phyloP scores from a whole-genome alignment of 2,113 vertebrate species.

The Blennius ocellaris region DNA sequence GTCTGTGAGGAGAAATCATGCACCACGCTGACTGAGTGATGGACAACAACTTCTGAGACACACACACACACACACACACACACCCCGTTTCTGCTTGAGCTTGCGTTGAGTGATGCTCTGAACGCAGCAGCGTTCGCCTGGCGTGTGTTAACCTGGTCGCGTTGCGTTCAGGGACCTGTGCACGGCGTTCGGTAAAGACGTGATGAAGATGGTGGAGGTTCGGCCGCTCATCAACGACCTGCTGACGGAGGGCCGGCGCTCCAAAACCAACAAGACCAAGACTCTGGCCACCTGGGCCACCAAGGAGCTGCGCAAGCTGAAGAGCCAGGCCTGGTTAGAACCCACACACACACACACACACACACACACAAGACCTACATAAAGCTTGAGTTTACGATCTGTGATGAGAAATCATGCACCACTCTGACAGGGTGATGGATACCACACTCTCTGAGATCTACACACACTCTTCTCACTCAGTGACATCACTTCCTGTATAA shows the following conservation, averaged over 20 bases:
- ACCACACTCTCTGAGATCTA: no score
- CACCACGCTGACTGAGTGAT: conserved; percentile 54
- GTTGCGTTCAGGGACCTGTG: conserved; percentile 89
- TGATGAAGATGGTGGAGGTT: conserved; percentile 96
- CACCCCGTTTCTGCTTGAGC: no score
- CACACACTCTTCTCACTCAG: background rate
- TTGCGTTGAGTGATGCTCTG: no score
- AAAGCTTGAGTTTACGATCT: no score
- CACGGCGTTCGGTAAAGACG: conserved; percentile 96
- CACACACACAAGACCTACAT: no score
- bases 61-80: no score
- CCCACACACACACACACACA: no score
- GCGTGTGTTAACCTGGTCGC: background rate
- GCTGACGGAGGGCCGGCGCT: conserved; percentile 95
- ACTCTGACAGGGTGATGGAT: no score
- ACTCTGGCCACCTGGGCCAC: conserved; percentile 98
- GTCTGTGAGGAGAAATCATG: conserved; percentile 50
- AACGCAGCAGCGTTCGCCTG: background rate
- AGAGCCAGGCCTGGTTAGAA: conserved; percentile 96
- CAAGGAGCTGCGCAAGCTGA: conserved; percentile 98
- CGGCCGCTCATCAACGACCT: conserved; percentile 97
- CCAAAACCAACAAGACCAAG: conserved; percentile 97
- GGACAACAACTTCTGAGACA: conserved; percentile 34
- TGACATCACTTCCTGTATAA: background rate
- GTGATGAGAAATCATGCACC: no score